These are phyloP conservation scores for Sepioteuthis lessoniana DNA, from an alignment of 2,888 invertebrate genomes.

Conservation along the genomic window DNA sequence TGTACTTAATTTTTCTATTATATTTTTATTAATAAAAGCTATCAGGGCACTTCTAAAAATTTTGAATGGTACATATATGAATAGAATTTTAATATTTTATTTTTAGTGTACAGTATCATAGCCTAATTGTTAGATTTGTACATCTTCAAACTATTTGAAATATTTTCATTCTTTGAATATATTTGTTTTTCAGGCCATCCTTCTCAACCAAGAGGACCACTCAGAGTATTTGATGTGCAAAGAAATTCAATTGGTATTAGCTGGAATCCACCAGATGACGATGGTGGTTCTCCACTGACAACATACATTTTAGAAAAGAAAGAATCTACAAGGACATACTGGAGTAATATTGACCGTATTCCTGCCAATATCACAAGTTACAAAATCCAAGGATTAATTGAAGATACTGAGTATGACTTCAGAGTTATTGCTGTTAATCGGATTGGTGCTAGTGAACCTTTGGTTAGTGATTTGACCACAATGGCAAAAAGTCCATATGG, in stretches of 20 bases:
- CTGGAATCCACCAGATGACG: constrained; percentile 84
- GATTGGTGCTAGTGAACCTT: constrained; percentile 80
- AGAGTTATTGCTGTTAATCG: constrained; percentile 64
- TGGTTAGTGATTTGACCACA: constrained; percentile 50
- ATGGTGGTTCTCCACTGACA: constrained; percentile 85
- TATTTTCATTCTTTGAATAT: neutral
- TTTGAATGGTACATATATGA: neutral
- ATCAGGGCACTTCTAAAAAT: neutral
- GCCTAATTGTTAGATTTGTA: no score
- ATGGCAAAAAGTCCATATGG: constrained; percentile 51
- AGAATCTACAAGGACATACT: constrained; percentile 76
- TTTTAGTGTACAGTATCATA: no score
- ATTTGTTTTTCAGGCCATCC: constrained; percentile 60
- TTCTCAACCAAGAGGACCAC: constrained; percentile 67
- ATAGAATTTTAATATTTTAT: neutral
- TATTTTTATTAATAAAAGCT: neutral
- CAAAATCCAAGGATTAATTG: constrained; percentile 68
- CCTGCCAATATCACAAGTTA: constrained; percentile 77
- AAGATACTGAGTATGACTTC: constrained; percentile 74
- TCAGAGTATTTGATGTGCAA: constrained; percentile 67
- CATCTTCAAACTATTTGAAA: neutral
- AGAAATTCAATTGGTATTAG: constrained; percentile 67
- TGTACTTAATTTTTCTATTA: neutral
- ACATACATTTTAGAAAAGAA: constrained; percentile 72
- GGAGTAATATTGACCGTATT: constrained; percentile 90